These are phyloP conservation scores for Lepus oiostolus DNA, from an alignment of 2,797 vertebrate species.

Conservation along the genomic window DNA sequence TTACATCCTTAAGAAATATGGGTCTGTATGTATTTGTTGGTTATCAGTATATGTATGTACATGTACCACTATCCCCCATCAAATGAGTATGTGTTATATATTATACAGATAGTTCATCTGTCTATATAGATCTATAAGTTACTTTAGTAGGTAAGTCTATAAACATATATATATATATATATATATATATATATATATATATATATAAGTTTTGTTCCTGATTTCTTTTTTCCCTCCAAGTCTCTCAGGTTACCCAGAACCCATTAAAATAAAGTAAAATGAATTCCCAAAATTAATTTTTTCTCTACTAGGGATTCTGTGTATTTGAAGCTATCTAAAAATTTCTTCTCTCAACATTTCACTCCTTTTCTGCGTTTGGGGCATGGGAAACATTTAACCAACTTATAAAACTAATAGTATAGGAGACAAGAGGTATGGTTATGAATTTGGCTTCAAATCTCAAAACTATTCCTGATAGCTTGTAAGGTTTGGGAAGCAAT, in stretches of 20 bases:
- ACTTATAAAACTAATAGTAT: not conserved
- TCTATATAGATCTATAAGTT: not conserved
- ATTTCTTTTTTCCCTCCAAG: not conserved
- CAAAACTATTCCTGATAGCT: conserved; percentile 5
- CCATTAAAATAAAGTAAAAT: conserved; percentile 61
- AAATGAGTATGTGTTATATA: not conserved
- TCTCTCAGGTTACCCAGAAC: conserved; percentile 29
- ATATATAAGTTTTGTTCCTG: not conserved
- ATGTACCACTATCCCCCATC: not conserved
- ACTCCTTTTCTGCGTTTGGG: not conserved
- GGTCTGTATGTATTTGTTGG: not conserved
- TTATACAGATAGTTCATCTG: not conserved
- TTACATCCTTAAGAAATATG: conserved; percentile 45
- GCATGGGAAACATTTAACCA: conserved; percentile 2
- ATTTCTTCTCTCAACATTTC: conserved; percentile 24
- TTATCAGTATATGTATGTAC: not conserved
- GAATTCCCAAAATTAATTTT: conserved; percentile 20
- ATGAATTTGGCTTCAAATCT: conserved; percentile 35
- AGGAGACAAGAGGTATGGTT: not conserved
- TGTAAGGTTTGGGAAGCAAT: conserved; percentile 31
- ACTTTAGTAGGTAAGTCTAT: not conserved
- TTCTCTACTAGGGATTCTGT: not conserved
- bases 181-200: not conserved
- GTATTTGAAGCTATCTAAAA: conserved; percentile 46
- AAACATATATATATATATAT: conserved; percentile 26